These are phyloP conservation scores for Tachyglossus aculeatus DNA, from an alignment of 2,797 vertebrate genomes.

Conservation along the genomic window DNA sequence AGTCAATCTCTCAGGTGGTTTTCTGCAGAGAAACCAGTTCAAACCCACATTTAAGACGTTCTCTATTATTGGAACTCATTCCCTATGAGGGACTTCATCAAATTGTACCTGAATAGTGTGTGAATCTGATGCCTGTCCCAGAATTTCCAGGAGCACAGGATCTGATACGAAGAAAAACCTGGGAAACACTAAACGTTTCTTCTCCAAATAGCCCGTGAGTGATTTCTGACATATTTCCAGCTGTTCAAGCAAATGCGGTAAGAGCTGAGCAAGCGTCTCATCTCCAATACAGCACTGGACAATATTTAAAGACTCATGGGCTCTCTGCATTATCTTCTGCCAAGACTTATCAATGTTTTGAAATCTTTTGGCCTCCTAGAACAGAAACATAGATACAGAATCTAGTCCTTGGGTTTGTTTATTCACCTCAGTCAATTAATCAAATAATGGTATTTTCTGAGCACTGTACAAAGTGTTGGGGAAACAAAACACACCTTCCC, in stretches of 20 bases:
- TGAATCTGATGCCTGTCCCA: constrained; percentile 87
- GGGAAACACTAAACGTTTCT: constrained; percentile 84
- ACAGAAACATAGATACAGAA: constrained; percentile 39
- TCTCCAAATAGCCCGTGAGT: constrained; percentile 86
- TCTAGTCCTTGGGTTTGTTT: not conserved
- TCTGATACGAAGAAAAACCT: constrained; percentile 89
- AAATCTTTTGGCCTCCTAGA: constrained; percentile 85
- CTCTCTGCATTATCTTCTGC: constrained; percentile 86
- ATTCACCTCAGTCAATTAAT: too few relatives aligned
- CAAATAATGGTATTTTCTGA: too few relatives aligned
- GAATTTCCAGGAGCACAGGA: constrained; percentile 84
- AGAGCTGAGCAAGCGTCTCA: constrained; percentile 80
- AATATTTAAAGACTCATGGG: constrained; percentile 80
- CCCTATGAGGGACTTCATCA: too few relatives aligned
- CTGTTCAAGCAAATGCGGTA: constrained; percentile 69
- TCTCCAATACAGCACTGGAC: constrained; percentile 86
- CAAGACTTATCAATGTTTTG: constrained; percentile 87
- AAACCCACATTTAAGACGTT: too few relatives aligned
- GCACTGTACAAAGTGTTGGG: too few relatives aligned
- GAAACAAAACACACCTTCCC: too few relatives aligned
- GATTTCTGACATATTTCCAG: constrained; percentile 88
- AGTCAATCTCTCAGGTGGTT: too few relatives aligned
- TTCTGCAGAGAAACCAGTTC: too few relatives aligned
- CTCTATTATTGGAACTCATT: too few relatives aligned
- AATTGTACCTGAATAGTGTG: constrained; percentile 83